phyloP scores from a whole-genome alignment of 2,888 invertebrate species.

The Stenurella melanura region DNA sequence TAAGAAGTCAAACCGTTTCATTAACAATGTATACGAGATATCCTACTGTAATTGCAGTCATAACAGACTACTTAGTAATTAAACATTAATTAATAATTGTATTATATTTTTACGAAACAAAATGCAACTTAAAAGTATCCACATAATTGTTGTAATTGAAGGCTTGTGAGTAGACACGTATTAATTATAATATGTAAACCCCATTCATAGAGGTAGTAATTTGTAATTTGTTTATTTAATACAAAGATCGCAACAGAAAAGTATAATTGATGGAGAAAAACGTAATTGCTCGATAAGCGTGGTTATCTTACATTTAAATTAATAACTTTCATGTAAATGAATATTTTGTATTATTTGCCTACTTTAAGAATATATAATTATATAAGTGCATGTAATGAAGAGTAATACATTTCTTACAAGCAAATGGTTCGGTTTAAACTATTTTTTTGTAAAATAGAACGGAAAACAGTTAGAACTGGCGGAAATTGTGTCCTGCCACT shows the following conservation, averaged over 20 bases:
- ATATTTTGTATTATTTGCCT: slow-evolving; percentile 14
- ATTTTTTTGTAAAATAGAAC: neutral
- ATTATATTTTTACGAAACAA: slow-evolving; percentile 22
- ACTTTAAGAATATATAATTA: neutral
- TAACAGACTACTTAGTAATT: slow-evolving; percentile 37
- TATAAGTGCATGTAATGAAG: neutral
- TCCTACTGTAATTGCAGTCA: slow-evolving; percentile 41
- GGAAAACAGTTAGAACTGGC: too few relatives aligned
- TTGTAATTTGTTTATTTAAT: slow-evolving; percentile 9
- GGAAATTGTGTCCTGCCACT: too few relatives aligned
- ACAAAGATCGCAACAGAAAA: slow-evolving; percentile 14
- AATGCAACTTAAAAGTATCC: slow-evolving; percentile 21
- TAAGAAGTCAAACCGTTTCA: slow-evolving; percentile 35
- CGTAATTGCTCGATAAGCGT: slow-evolving; percentile 17
- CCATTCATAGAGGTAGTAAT: slow-evolving; percentile 2
- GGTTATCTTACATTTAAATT: slow-evolving; percentile 14
- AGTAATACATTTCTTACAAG: neutral
- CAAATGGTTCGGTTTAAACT: neutral
- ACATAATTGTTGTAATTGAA: slow-evolving; percentile 21
- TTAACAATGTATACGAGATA: slow-evolving; percentile 31
- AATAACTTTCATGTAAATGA: neutral
- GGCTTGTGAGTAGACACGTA: slow-evolving; percentile 28
- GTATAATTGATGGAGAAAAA: slow-evolving; percentile 22
- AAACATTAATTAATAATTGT: slow-evolving; percentile 40
- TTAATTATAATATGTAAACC: slow-evolving; percentile 33